phyloP scores from a whole-genome alignment of 2,113 vertebrate species.

The Zosterops borbonicus region DNA sequence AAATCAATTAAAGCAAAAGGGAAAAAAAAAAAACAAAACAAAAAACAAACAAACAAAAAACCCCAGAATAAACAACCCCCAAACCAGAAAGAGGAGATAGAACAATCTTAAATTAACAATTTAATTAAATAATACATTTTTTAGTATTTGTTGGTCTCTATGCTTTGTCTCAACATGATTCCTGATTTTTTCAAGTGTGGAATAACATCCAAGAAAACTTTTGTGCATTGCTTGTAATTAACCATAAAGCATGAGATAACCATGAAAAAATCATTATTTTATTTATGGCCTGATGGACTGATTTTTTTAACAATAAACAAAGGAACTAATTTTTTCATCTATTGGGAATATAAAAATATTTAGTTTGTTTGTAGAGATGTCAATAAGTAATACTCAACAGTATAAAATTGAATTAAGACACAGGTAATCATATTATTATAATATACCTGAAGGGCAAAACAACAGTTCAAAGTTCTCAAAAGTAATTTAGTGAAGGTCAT shows the following conservation, averaged over 20 bases:
- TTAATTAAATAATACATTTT: neutral
- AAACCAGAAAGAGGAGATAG: neutral
- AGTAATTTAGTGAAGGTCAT: neutral
- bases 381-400: neutral
- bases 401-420: neutral
- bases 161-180: neutral
- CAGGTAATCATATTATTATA: neutral
- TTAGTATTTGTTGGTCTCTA: neutral
- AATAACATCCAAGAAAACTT: neutral
- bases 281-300: neutral
- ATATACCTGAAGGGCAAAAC: neutral
- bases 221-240: neutral
- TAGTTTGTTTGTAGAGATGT: neutral
- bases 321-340: rapidly evolving
- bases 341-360: neutral
- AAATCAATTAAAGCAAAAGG: neutral
- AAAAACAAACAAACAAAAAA: too few relatives aligned
- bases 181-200: neutral
- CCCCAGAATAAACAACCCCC: too few relatives aligned
- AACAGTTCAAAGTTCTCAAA: neutral
- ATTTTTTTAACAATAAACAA: neutral
- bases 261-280: neutral
- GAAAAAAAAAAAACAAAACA: rapidly evolving
- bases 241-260: neutral
- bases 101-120: neutral